A percentile compares a stretch with the other conserved stretches of the same genome.
Conservation (phyloP, 2,888 invertebrate genomes). For the Chaitophorus viminalis region DNA sequence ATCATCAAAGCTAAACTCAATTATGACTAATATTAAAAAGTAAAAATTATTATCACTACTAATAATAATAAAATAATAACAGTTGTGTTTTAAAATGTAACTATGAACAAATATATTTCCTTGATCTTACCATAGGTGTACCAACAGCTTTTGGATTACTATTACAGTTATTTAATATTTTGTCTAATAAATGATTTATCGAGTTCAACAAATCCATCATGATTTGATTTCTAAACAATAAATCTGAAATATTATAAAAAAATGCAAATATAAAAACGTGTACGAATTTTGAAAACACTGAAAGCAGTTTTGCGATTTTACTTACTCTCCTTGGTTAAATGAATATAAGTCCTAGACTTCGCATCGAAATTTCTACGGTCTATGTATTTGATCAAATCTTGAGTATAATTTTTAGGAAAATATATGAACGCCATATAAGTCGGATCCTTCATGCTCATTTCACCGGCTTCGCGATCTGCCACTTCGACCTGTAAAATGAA, state of each 20-base stretch:
- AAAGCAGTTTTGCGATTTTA: background rate
- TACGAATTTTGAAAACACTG: background rate
- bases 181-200: background rate
- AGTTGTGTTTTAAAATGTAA: too few species aligned
- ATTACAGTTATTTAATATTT: background rate
- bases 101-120: background rate
- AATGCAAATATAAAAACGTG: background rate
- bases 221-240: conserved; percentile 50
- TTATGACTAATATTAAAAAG: too few species aligned
- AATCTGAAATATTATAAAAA: conserved; percentile 14
- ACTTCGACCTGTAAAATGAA: conserved; percentile 9
- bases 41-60: too few species aligned
- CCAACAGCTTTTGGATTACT: conserved; percentile 1
- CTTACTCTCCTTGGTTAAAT: conserved; percentile 50
- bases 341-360: background rate
- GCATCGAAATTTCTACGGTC: background rate
- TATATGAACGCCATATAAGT: conserved; percentile 33
- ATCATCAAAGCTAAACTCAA: too few species aligned
- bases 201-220: background rate
- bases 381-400: background rate
- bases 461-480: background rate
- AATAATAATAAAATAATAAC: too few species aligned
- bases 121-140: conserved; percentile 21
- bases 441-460: background rate
- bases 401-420: conserved; percentile 45